phyloP scores from a whole-genome alignment of 1,140 invertebrate species.

The Mactra quadrangularis region DNA sequence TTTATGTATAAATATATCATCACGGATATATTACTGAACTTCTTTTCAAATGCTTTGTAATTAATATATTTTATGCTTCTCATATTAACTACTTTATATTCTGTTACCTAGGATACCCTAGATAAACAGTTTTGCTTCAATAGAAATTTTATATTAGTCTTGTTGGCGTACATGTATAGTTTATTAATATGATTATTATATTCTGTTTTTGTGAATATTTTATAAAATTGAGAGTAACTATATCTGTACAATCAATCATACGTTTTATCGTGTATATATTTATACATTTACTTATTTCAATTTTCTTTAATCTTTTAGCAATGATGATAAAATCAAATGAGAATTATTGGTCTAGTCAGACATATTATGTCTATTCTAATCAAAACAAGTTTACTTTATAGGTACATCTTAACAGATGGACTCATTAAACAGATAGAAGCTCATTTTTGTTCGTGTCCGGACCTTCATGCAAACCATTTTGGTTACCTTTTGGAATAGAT shows the following conservation, averaged over 20 bases:
- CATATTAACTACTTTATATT: neutral
- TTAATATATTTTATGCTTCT: constrained; percentile 12
- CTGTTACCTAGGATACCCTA: neutral
- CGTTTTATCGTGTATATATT: no score
- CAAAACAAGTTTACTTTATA: constrained; percentile 13
- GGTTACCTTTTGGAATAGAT: no score
- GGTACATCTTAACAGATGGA: no score
- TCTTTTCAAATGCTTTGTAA: neutral
- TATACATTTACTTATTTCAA: constrained; percentile 11
- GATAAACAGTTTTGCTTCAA: neutral
- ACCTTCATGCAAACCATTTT: no score
- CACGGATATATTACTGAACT: no score
- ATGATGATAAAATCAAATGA: constrained; percentile 44
- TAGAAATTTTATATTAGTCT: neutral
- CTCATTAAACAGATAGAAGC: no score
- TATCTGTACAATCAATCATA: constrained; percentile 24
- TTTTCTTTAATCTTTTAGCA: constrained; percentile 30
- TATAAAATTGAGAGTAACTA: neutral
- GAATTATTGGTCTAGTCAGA: constrained; percentile 48
- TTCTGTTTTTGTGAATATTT: constrained; percentile 26
- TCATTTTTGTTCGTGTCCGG: no score
- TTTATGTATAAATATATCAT: no score
- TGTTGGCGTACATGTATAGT: constrained; percentile 39
- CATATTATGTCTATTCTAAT: constrained; percentile 11
- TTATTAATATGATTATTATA: constrained; percentile 4